Evolutionary conservation across 2,888 invertebrate species (phyloP), one percentile per base, ranked within the genome.

Genomic region (Tribolium freemani): DNA sequence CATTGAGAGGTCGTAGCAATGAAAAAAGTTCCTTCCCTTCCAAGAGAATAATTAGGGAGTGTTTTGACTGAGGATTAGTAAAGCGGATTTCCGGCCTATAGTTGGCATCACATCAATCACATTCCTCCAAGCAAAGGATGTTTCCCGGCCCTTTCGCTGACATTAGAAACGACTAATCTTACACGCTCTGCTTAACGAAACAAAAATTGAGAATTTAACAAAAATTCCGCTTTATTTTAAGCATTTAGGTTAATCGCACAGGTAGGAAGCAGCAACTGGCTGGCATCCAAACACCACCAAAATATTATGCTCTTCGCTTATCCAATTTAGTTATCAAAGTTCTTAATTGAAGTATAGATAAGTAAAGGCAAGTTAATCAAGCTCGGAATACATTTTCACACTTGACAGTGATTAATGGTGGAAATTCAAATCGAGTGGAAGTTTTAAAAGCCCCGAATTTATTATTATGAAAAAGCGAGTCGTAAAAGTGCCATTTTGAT

Each of bases 321-420:
- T 45, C 48, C 54, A 11, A 11, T 54, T 30, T 54, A 54, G 54
- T 54, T 48, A 60, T 60, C 46, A 60, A 60, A 46, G 45, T 60
- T 13, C 38, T 56, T 56, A 56, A 56, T 56, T 56, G 11, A 56
- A 16, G 38, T 56, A 26, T 8, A 26, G 56, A 63, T 63, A 63
- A 48, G 50, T 30, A 51, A 51, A 11, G 51, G 26, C 26, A 63
- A 63, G 63, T 51, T 63, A 63, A 63, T 63, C 63, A 50, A 63
- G 50, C 51, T 51, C 20, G 50, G 30, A 38, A 63, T 30, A 50
- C 26, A 51, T 51, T 50, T 63, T 61, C 31, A 51, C 51, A 51
- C 20, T 51, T 51, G 63, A 63, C 63, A 63, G 11, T 63, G 63
- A 63, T 63, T 63, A 63, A 63, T 63, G 50, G 48, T n/a, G 51